Base-by-base conservation (phyloP, 37 sponge, comb jelly and placozoan species). In the Ianthella basta region DNA sequence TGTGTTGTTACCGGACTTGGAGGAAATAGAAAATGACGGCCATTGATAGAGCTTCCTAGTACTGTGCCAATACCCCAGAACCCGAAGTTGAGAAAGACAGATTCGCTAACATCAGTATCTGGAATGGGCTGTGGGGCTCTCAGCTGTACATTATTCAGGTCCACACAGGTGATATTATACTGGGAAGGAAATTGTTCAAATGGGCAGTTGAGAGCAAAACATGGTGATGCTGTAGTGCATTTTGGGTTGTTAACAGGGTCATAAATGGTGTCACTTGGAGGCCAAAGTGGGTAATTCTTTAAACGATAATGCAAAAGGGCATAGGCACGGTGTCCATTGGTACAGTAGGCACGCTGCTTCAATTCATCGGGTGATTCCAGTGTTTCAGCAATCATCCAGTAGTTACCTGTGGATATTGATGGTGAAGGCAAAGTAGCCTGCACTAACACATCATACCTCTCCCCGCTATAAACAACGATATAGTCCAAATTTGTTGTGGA, bases 201-300 rank as follows among this genome's bases (percentile, higher is more conserved):
- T 10, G 66, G 66, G 66, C 66, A 64, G 66, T 64, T 64, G 6
- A 64, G 66, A 30, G 66, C 66, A 64, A 29, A 64, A 30, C 66
- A 64, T 29, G 29, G 23, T 10, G 8, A 29, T 24, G 8, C 27
- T 24, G 66, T 29, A 64, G 23, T 29, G 27, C 66, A 64, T 29
- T 24, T 8, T 10, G 29, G 66, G 23, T 64, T 16, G 23, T 8
- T 10, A 30, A 29, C 6, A 30, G 66, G 66, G 27, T 64, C 66
- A 64, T 64, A 64, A 16, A 29, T 30, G 23, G 27, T 64, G 27
- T 24, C 23, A 16, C n/a, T n/a, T n/a, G 66, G 66, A 29, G 66
- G 66, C 66, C 66, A 64, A 29, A 30, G 23, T 64, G 66, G 23
- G 29, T 29, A 29, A 30, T 10, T 16, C 23, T 24, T 8, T 29